A percentile compares a stretch with the other conserved stretches of the same genome.
Evolutionary conservation across 2,888 invertebrate genomes (phyloP).

Genomic region (Sturmia bella): DNA sequence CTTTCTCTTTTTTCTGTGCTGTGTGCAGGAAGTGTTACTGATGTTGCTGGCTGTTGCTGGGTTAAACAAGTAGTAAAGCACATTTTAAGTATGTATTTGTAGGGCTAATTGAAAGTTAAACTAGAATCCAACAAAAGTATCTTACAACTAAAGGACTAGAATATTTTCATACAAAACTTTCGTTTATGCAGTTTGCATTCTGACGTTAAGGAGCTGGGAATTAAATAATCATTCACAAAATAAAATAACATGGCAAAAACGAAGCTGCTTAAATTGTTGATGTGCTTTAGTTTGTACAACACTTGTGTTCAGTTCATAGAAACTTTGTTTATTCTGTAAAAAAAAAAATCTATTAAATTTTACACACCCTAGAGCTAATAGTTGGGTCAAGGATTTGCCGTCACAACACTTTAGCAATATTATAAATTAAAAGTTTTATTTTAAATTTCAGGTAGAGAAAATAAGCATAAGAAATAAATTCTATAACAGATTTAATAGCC

Average conservation of each 20-base stretch:
- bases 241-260: not conserved
- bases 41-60: not conserved
- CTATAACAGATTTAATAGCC: constrained; percentile 5
- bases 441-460: constrained; percentile 34
- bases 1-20: too few species aligned
- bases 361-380: constrained; percentile 58
- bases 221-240: constrained; percentile 8
- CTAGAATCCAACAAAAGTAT: constrained; percentile 40
- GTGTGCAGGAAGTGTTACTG: not conserved
- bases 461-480: constrained; percentile 5
- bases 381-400: constrained; percentile 64
- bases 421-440: constrained; percentile 42
- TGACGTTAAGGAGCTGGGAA: constrained; percentile 30
- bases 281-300: constrained; percentile 6
- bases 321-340: constrained; percentile 21
- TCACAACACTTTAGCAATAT: constrained; percentile 37
- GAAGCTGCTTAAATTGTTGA: not conserved
- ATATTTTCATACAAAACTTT: constrained; percentile 14
- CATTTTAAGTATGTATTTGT: constrained; percentile 37
- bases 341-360: constrained; percentile 50
- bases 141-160: constrained; percentile 13
- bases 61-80: not conserved
- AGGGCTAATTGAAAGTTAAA: constrained; percentile 62
- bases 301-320: constrained; percentile 12
- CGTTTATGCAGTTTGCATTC: constrained; percentile 30